Percentiles rank a stretch among this genome's conserved stretches.
phyloP scores from a whole-genome alignment of 2,113 vertebrate genomes.

The Ornithorhynchus anatinus region DNA sequence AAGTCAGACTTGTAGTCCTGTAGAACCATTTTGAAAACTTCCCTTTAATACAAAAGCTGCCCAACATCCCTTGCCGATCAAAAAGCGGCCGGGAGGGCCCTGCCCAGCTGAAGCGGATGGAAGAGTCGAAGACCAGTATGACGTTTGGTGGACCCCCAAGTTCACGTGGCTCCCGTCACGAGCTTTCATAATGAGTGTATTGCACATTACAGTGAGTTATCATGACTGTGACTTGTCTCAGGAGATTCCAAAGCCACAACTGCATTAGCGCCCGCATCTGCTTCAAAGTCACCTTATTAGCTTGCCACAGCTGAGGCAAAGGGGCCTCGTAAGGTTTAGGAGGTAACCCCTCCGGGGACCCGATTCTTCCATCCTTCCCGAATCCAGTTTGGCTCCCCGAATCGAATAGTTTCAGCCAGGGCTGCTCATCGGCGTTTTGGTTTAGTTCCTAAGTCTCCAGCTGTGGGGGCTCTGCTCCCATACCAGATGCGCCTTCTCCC shows the following conservation, averaged over 20 bases:
- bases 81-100: neutral
- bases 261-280: slow-evolving; percentile 84
- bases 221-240: slow-evolving; percentile 78
- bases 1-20: slow-evolving; percentile 17
- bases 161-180: slow-evolving; percentile 67
- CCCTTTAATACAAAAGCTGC: neutral
- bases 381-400: slow-evolving; percentile 76
- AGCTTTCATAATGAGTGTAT: slow-evolving; percentile 74
- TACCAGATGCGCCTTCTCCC: slow-evolving; percentile 41
- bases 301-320: slow-evolving; percentile 81
- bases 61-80: neutral
- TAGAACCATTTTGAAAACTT: slow-evolving; percentile 6
- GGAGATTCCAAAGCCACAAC: slow-evolving; percentile 81
- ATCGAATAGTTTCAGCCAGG: slow-evolving; percentile 75
- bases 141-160: slow-evolving; percentile 26
- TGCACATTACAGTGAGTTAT: slow-evolving; percentile 74
- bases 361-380: slow-evolving; percentile 73
- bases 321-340: slow-evolving; percentile 72
- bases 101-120: slow-evolving; percentile 3
- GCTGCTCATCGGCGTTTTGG: slow-evolving; percentile 70
- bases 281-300: slow-evolving; percentile 84
- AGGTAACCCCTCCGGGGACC: slow-evolving; percentile 65
- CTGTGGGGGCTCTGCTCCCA: slow-evolving; percentile 53
- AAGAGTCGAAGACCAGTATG: slow-evolving; percentile 51
- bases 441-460: slow-evolving; percentile 64